phyloP scores from a whole-genome alignment of 1,140 invertebrate genomes.

The Drosophila watanabei region DNA sequence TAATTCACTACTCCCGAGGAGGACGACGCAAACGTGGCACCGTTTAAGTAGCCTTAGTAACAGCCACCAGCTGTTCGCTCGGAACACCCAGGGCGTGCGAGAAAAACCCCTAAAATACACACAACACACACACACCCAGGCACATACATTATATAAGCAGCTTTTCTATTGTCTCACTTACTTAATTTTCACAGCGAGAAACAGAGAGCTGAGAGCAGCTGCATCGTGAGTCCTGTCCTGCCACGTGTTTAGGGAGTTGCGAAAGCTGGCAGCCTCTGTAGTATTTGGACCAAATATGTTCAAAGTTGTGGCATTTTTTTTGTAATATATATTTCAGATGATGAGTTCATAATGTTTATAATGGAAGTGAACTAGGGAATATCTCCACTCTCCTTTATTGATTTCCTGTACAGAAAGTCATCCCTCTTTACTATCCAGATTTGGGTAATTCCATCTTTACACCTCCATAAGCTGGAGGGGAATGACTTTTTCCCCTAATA shows the following conservation, averaged over 20 bases:
- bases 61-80: slow-evolving; percentile 40
- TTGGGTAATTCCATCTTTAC: slow-evolving; percentile 12
- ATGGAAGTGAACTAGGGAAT: too few relatives aligned
- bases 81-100: slow-evolving; percentile 12
- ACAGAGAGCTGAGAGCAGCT: slow-evolving; percentile 25
- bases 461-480: slow-evolving; percentile 5
- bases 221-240: slow-evolving; percentile 14
- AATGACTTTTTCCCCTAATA: neutral
- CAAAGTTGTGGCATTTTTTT: neutral
- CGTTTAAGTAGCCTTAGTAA: slow-evolving; percentile 50
- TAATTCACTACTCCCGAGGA: slow-evolving; percentile 58
- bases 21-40: slow-evolving; percentile 20
- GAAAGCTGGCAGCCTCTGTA: neutral
- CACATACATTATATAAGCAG: slow-evolving; percentile 36
- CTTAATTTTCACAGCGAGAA: slow-evolving; percentile 36
- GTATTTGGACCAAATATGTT: slow-evolving; percentile 8
- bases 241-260: slow-evolving; percentile 4
- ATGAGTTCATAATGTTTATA: neutral
- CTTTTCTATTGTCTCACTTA: slow-evolving; percentile 54
- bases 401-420: neutral
- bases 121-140: slow-evolving; percentile 9
- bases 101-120: slow-evolving; percentile 17
- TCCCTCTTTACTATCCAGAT: neutral
- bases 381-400: neutral
- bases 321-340: neutral